These are phyloP conservation scores for Druceiella hillmani DNA, from an alignment of 2,888 invertebrate genomes.

Conservation along the genomic window DNA sequence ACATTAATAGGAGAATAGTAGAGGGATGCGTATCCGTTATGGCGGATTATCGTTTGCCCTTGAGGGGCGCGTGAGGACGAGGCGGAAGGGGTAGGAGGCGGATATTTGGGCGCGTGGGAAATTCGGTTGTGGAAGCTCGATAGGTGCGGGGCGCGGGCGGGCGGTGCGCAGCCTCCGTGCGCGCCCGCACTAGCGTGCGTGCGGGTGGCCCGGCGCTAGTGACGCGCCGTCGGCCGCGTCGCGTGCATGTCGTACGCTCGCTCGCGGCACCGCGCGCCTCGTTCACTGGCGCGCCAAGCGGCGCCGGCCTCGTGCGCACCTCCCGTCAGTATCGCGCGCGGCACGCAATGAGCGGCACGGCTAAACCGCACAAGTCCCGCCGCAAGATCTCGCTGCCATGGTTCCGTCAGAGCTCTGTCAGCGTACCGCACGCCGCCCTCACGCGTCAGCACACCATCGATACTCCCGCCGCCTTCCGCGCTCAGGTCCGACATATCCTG, in stretches of 20 bases:
- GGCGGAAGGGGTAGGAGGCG: conserved; percentile 33
- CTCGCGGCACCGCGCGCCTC: conserved; percentile 29
- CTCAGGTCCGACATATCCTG: too few relatives aligned
- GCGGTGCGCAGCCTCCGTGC: conserved; percentile 26
- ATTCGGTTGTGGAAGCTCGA: conserved; percentile 24
- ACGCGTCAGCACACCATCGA: conserved; percentile 87
- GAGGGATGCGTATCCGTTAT: conserved; percentile 1
- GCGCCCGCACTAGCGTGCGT: conserved; percentile 21
- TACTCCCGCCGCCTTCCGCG: conserved; percentile 80
- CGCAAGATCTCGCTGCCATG: conserved; percentile 86
- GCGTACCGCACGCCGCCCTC: conserved; percentile 66
- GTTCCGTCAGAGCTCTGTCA: conserved; percentile 79
- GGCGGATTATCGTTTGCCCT: conserved; percentile 1
- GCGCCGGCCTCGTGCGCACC: conserved; percentile 29
- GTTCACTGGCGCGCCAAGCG: conserved; percentile 33
- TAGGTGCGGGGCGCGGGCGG: conserved; percentile 27
- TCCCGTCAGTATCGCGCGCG: conserved; percentile 20
- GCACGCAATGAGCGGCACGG: conserved; percentile 8
- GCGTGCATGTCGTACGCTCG: conserved; percentile 23
- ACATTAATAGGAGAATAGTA: too few relatives aligned
- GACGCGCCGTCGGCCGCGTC: conserved; percentile 20
- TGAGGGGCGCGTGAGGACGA: conserved; percentile 23
- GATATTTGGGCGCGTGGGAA: conserved; percentile 20
- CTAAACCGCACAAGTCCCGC: conserved; percentile 62
- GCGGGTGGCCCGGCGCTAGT: conserved; percentile 23